Evolutionary conservation across 2,888 invertebrate genomes (phyloP).

Genomic region (Mesochorus sp.): DNA sequence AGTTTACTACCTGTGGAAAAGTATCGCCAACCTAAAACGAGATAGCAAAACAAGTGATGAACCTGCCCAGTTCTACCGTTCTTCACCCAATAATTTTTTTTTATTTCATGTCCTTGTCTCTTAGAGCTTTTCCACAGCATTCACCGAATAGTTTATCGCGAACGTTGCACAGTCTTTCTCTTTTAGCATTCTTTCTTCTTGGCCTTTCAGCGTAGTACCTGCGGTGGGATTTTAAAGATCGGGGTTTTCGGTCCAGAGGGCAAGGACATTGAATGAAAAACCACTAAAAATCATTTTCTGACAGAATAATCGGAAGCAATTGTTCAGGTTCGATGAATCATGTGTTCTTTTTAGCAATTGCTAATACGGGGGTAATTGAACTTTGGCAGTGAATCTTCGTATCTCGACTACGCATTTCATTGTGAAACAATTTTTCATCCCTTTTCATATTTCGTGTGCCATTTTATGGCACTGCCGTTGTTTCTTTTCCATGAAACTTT

Average conservation of each 20-base stretch:
- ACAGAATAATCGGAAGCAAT: neutral
- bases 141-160: too few species aligned
- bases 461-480: too few species aligned
- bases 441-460: too few species aligned
- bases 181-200: slow-evolving; percentile 8
- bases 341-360: too few species aligned
- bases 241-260: neutral
- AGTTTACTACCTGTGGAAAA: slow-evolving; percentile 65
- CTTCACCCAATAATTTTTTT: slow-evolving; percentile 48
- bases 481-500: too few species aligned
- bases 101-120: slow-evolving; percentile 57
- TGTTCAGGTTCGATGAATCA: neutral
- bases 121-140: slow-evolving; percentile 34
- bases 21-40: slow-evolving; percentile 31
- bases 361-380: too few species aligned
- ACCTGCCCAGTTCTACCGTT: slow-evolving; percentile 61
- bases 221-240: slow-evolving; percentile 30
- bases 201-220: neutral
- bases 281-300: neutral
- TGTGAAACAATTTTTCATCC: too few species aligned
- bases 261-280: neutral
- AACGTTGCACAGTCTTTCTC: slow-evolving; percentile 11
- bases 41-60: slow-evolving; percentile 56
- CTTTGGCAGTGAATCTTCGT: too few species aligned
- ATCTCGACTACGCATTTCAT: too few species aligned